Evolutionary conservation across 2,888 invertebrate genomes (phyloP).

Genomic region (Coremacera marginata): DNA sequence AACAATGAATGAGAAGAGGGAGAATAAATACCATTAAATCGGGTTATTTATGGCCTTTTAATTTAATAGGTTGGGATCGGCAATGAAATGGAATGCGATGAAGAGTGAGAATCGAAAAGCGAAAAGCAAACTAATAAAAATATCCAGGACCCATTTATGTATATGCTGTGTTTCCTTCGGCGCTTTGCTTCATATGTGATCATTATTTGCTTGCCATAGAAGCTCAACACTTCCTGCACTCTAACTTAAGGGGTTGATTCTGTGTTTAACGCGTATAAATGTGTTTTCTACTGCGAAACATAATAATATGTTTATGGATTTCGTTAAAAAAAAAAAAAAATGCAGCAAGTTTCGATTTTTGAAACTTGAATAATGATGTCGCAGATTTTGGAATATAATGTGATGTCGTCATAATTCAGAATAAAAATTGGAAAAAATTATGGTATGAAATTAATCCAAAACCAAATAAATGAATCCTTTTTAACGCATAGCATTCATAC

Average conservation of each 20-base stretch:
- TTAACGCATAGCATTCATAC: too few species aligned
- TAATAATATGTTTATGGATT: neutral
- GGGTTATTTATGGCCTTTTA: conserved; percentile 68
- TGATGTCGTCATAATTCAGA: neutral
- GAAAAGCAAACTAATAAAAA: conserved; percentile 26
- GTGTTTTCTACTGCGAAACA: neutral
- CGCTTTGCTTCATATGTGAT: conserved; percentile 29
- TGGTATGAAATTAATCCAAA: neutral
- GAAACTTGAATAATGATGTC: too few species aligned
- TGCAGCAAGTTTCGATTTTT: neutral
- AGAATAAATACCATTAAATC: conserved; percentile 50
- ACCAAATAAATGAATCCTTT: too few species aligned
- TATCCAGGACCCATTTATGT: conserved; percentile 13
- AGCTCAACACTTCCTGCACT: conserved; percentile 15
- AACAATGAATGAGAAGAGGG: conserved; percentile 5
- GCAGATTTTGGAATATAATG: neutral
- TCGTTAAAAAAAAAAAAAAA: neutral
- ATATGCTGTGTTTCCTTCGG: neutral
- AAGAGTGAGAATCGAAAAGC: conserved; percentile 15
- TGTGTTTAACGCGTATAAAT: neutral
- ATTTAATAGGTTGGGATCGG: conserved; percentile 67
- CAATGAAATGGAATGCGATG: conserved; percentile 20
- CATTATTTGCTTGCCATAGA: conserved; percentile 17
- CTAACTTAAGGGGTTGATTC: conserved; percentile 17
- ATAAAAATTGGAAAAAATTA: neutral